Conservation (phyloP, 2,888 invertebrate species). For the Unio pictorum region DNA sequence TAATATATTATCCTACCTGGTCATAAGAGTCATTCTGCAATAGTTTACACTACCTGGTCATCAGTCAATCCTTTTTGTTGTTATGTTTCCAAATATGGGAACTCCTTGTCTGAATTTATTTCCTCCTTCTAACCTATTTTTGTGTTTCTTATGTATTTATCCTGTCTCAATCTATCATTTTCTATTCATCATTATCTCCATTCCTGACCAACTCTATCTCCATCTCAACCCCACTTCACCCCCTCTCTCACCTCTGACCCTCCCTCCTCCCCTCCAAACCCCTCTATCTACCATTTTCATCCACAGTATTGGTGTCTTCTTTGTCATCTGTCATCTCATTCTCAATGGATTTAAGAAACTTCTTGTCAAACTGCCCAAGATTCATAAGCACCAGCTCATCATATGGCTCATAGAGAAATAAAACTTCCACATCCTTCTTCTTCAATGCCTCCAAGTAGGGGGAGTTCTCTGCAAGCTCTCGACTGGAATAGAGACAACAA, state of each 20-base stretch:
- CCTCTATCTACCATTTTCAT: constrained; percentile 50
- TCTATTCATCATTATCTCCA: not conserved
- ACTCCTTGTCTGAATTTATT: too few species aligned
- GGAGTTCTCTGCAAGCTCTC: constrained; percentile 91
- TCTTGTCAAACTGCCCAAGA: constrained; percentile 84
- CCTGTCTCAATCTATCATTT: too few species aligned
- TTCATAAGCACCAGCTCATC: constrained; percentile 96
- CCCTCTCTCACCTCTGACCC: too few species aligned
- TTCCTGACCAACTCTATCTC: not conserved
- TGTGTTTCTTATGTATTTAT: too few species aligned
- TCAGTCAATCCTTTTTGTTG: too few species aligned
- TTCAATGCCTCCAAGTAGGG: constrained; percentile 96
- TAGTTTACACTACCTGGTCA: too few species aligned
- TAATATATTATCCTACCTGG: too few species aligned
- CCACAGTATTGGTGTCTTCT: constrained; percentile 55
- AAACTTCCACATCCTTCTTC: constrained; percentile 88
- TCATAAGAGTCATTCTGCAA: too few species aligned
- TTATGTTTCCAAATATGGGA: too few species aligned
- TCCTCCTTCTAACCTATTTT: too few species aligned
- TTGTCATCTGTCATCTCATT: constrained; percentile 89
- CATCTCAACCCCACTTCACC: constrained; percentile 2
- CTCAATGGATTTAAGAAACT: constrained; percentile 89
- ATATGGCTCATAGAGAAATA: constrained; percentile 97
- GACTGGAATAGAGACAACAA: constrained; percentile 76
- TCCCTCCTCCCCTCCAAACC: not conserved